Base-by-base conservation (phyloP, 2,113 vertebrate species). In the Tyrannus savana region DNA sequence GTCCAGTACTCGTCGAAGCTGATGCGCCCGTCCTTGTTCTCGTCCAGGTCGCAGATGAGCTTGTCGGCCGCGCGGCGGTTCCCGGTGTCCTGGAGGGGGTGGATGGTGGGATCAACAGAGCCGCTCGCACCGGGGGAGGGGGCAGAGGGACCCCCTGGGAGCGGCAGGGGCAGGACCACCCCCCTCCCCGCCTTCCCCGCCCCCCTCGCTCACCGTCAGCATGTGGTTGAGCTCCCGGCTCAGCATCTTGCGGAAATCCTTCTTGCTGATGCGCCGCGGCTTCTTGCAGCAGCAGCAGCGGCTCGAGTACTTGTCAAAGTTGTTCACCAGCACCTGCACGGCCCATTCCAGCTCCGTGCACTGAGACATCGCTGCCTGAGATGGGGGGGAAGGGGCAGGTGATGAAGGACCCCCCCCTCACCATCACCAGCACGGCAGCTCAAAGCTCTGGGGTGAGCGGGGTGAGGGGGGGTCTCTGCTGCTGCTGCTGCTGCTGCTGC, bases 1-100 rank as follows among this genome's bases (percentile, higher is more conserved):
- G 97, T 98, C 98, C 98, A 98, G 92, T 98, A 98, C 92, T 98
- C 98, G 9, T 98, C 97, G 35, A 98, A 98, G 92, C 98, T 98
- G 97, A 98, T 98, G 64, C 96, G 95, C 2, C 98, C 98, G 0
- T 98, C 98, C 0, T 98, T 98, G 79, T 98, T 98, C 93, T 98
- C 96, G 0, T 98, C 98, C 91, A 98, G 95, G 60, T 97, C 97
- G 9, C 98, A 97, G 93, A 98, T 98, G 58, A 98, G 98, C 37
- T 98, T 98, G 66, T 98, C 97, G 1, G 98, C 98, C 0, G 98
- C 98, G 0, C 98, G 97, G 4, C 98, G 97, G 83, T 98, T 98
- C 49, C 98, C 97, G 0, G 98, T 98, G 91, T 98, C 98, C 98
- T 98, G 94, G 4, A 42, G 31, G 94, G 4, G 31, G 7, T 19